These are phyloP conservation scores for Arctia plantaginis DNA, from an alignment of 2,888 invertebrate genomes.

Conservation along the genomic window DNA sequence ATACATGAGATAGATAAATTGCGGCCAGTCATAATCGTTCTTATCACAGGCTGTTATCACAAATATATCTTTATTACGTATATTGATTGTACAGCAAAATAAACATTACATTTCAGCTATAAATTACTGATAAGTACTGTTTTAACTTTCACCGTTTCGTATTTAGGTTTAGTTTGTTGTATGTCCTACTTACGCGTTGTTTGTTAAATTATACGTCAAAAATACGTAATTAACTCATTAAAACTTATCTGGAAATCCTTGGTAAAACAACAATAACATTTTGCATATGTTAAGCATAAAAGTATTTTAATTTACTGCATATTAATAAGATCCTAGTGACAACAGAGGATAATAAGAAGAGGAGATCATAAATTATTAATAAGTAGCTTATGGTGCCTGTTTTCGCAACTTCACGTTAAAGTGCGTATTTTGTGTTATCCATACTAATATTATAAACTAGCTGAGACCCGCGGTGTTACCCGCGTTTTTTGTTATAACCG, in stretches of 20 bases:
- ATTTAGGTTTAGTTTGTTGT: no score
- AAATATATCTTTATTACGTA: background rate
- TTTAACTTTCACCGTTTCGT: background rate
- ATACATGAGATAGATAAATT: background rate
- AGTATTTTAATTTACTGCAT: background rate
- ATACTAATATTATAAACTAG: no score
- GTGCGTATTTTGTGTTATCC: background rate
- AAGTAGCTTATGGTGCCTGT: no score
- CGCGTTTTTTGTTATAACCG: no score
- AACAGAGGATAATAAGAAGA: background rate
- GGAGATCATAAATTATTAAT: background rate
- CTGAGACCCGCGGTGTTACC: no score
- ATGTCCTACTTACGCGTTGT: no score
- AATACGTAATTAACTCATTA: background rate
- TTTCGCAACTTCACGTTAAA: no score
- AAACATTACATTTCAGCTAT: background rate
- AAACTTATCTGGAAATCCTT: conserved; percentile 1
- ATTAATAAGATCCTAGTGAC: background rate
- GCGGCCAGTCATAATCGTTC: background rate
- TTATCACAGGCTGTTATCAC: background rate
- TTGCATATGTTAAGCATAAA: background rate
- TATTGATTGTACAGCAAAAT: background rate
- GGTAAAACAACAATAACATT: background rate
- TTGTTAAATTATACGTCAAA: no score
- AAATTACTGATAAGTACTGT: no score